Base-by-base conservation (phyloP, 2,888 invertebrate species). In the Euspilapteryx auroguttella region DNA sequence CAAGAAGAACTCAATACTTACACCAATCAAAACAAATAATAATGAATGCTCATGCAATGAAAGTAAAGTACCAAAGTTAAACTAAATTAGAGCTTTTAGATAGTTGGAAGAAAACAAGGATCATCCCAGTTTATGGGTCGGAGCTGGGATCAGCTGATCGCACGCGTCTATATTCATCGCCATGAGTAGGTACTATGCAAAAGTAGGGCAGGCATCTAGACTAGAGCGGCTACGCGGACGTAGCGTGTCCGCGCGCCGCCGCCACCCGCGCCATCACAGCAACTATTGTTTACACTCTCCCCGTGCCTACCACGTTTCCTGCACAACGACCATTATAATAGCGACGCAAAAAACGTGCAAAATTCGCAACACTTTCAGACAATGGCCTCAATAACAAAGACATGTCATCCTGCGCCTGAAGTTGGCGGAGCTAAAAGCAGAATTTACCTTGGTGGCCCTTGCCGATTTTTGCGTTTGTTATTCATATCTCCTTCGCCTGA, bases 401-500 rank as follows among this genome's bases (percentile, higher is more conserved):
- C 65, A 64, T 71, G 71, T 63, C 73, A 69, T 42, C 36, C 45
- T 37, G 38, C 38, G 47, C 42, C 48, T 48, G 46, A 55, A 56
- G 59, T 49, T 59, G 54, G 38, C 44, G 48, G 46, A 48, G 49
- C 46, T 41, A 50, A 59, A 47, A 52, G 44, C 42, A 42, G 41
- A 39, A 41, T 63, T 71, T 78, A 86, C 86, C 87, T 86, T 57
- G 84, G 80, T 50, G 85, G 79, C 58, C 84, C 86, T 55, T 87
- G 83, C 69, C 89, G 86, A 79, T 83, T 88, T 81, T 89, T 90
- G 75, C 87, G 84, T 78, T 89, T 89, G 69, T 82, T 88, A 63
- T 87, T 89, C 84, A 85, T 86, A 62, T 82, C 83, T 71, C 68
- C 68, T 57, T 69, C 75, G 57, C 75, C 73, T 48, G 69, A 64